phyloP scores from a whole-genome alignment of 2,113 vertebrate genomes.

The Malurus cyaneus region DNA sequence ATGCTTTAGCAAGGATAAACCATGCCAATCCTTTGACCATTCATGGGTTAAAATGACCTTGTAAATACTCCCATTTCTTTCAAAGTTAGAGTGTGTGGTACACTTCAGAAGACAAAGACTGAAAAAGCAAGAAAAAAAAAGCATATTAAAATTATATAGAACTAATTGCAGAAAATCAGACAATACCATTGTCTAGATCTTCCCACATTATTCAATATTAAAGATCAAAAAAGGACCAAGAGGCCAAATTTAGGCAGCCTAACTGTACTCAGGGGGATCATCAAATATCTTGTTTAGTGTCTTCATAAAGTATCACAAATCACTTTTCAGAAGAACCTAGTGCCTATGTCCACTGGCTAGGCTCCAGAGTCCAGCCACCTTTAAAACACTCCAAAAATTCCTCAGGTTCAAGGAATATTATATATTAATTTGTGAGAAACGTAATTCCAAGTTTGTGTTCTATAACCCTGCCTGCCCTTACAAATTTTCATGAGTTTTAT shows the following conservation, averaged over 20 bases:
- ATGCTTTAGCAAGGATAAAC: neutral
- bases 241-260: neutral
- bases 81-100: neutral
- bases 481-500: neutral
- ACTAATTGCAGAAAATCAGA: neutral
- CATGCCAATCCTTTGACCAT: neutral
- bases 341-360: neutral
- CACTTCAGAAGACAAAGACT: neutral
- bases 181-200: neutral
- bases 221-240: neutral
- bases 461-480: neutral
- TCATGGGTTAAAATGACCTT: neutral
- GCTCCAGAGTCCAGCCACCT: neutral
- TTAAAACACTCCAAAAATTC: neutral
- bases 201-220: neutral
- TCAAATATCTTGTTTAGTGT: neutral
- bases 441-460: neutral
- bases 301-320: neutral
- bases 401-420: neutral
- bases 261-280: neutral
- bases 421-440: neutral
- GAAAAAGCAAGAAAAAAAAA: constrained; percentile 1
- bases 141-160: neutral
- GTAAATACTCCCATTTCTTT: neutral
- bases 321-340: neutral